Base-by-base conservation (phyloP, 2,888 invertebrate species). In the Amphipyra tragopoginis region DNA sequence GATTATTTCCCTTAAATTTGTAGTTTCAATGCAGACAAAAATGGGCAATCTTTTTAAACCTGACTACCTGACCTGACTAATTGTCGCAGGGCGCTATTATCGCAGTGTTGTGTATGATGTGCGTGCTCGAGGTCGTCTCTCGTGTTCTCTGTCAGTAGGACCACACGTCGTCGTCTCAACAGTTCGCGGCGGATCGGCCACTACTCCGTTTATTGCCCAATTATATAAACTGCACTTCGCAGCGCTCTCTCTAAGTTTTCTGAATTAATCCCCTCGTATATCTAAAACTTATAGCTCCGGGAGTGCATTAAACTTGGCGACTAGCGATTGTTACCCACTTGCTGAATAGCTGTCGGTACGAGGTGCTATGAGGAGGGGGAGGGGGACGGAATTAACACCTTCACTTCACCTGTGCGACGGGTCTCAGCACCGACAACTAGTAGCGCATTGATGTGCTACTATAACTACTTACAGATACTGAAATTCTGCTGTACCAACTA, bases 221-320 rank as follows among this genome's bases (percentile, higher is more conserved):
- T 72, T 69, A 65, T 60, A 72, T 72, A 59, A 74, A 73, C 68
- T 72, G 59, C 65, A 68, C 62, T 73, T 65, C 52, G 61, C 61
- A 55, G 52, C 50, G 53, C 39, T 70, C 45, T 33, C 61, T 51
- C 65, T 57, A 62, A 65, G 65, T 62, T 65, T 65, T 57, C 55
- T 50, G 61, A 72, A 68, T 65, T 49, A 65, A 65, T 66, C 62
- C 54, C 60, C 62, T 65, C 73, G 57, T 75, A 70, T 73, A 73
- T 73, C 55, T 62, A 59, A 67, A 73, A 70, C 70, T 75, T 70
- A 63, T 63, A 58, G 51, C 70, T 54, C 40, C 38, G 56, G 51
- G 65, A 65, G 62, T 65, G 65, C 54, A 67, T 63, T 70, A 63
- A 67, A 67, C 52, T 70, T 60, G 47, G 45, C 53, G 58, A 57